Conservation (phyloP, 2,797 vertebrate species). For the Eulemur mongoz region DNA sequence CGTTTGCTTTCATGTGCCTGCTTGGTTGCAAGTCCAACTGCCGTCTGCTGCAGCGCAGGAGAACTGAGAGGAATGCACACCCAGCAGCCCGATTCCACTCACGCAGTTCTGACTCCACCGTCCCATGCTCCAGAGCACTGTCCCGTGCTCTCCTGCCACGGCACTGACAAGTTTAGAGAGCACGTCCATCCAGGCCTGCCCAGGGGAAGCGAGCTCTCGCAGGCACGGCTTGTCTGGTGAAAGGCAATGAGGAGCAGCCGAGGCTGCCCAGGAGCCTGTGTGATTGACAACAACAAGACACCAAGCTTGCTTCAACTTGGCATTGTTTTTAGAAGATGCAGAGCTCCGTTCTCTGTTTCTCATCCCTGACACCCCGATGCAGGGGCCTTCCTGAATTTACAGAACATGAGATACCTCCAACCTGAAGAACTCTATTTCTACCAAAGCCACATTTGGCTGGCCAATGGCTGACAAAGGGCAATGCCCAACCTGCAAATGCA, state of each 20-base stretch:
- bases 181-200: rapidly evolving
- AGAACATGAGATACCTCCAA: background rate
- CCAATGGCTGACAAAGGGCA: too few relatives aligned
- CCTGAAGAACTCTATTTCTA: background rate
- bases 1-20: slow-evolving; percentile 47
- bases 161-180: background rate
- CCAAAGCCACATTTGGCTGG: background rate
- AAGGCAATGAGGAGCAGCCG: too few relatives aligned
- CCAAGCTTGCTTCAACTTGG: background rate
- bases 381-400: background rate
- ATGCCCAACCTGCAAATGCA: background rate
- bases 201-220: background rate
- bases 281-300: background rate
- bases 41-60: background rate
- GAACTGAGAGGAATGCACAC: background rate
- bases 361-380: background rate
- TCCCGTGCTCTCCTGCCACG: background rate
- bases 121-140: background rate
- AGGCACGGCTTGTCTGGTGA: rapidly evolving
- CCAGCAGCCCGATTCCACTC: background rate
- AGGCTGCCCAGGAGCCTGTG: background rate
- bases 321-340: background rate
- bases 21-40: background rate
- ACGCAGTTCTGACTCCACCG: background rate
- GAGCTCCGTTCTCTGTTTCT: background rate